Evolutionary conservation across 2,888 invertebrate genomes (phyloP).

Genomic region (Theristus sp.): DNA sequence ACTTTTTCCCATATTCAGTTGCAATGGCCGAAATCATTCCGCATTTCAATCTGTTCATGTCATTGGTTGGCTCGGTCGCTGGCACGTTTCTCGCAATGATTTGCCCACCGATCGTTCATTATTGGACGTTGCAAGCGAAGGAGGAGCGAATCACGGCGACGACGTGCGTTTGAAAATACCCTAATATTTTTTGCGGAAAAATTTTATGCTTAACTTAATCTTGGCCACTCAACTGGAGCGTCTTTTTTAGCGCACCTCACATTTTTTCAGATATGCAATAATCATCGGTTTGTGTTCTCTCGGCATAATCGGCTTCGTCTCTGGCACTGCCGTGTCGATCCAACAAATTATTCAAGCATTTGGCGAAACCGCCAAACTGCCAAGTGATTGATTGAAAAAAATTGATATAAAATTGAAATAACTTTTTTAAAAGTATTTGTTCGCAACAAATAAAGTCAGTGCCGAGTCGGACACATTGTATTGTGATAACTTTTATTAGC

Average conservation of each 20-base stretch:
- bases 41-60: slow-evolving; percentile 64
- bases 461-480: no score
- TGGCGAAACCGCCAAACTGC: background rate
- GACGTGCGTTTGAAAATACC: no score
- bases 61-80: slow-evolving; percentile 69
- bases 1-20: slow-evolving; percentile 39
- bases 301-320: background rate
- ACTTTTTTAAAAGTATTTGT: no score
- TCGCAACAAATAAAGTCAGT: no score
- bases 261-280: background rate
- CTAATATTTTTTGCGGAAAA: no score
- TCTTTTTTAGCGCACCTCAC: background rate
- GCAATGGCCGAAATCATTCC: slow-evolving; percentile 60
- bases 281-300: background rate
- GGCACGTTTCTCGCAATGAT: slow-evolving; percentile 67
- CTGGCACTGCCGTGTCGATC: background rate
- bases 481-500: no score
- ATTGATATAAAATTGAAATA: no score
- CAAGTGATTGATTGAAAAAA: no score
- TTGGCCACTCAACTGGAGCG: no score
- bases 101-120: slow-evolving; percentile 54
- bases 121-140: background rate
- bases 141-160: background rate
- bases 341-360: background rate
- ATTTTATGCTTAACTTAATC: no score